Percentiles rank a stretch among this genome's conserved stretches.
Evolutionary conservation across 2,113 vertebrate species (phyloP).

Genomic region (Austrofundulus limnaeus): DNA sequence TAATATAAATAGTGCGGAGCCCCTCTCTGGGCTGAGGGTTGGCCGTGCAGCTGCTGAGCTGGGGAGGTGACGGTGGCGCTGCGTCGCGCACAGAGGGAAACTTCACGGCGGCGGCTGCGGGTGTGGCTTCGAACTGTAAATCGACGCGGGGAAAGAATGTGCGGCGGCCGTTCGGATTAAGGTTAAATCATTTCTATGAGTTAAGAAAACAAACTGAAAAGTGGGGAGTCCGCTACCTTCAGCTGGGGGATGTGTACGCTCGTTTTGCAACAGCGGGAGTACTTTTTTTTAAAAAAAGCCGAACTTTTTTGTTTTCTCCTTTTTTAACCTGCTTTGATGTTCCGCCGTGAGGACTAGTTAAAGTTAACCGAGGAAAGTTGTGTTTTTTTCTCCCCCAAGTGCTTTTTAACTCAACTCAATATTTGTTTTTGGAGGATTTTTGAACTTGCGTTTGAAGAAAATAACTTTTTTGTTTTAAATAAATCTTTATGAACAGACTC

Average conservation of each 20-base stretch:
- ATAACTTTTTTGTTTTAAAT: conserved; percentile 2
- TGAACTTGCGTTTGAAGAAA: not conserved
- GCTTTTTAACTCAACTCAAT: too few species aligned
- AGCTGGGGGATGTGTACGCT: conserved; percentile 21
- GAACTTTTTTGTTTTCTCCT: conserved; percentile 53
- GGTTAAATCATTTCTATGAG: not conserved
- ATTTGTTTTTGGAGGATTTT: conserved; percentile 19
- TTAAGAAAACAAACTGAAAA: not conserved
- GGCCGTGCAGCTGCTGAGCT: conserved; percentile 32
- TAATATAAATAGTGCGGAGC: not conserved
- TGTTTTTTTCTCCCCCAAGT: not conserved
- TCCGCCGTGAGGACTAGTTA: conserved; percentile 16
- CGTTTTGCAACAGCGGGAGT: conserved; percentile 62
- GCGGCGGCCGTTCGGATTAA: conserved; percentile 20
- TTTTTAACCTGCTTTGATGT: conserved; percentile 42
- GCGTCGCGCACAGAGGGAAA: conserved; percentile 61
- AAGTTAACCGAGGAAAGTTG: conserved; percentile 30
- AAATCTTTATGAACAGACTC: conserved; percentile 43
- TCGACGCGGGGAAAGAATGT: conserved; percentile 56
- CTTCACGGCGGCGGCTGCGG: conserved; percentile 68
- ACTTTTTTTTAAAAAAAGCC: conserved; percentile 50
- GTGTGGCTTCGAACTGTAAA: conserved; percentile 79
- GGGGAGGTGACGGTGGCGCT: conserved; percentile 54
- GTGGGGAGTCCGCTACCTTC: conserved; percentile 2
- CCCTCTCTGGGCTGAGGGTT: not conserved